phyloP scores from a whole-genome alignment of 2,797 vertebrate species.

The Geotria australis region DNA sequence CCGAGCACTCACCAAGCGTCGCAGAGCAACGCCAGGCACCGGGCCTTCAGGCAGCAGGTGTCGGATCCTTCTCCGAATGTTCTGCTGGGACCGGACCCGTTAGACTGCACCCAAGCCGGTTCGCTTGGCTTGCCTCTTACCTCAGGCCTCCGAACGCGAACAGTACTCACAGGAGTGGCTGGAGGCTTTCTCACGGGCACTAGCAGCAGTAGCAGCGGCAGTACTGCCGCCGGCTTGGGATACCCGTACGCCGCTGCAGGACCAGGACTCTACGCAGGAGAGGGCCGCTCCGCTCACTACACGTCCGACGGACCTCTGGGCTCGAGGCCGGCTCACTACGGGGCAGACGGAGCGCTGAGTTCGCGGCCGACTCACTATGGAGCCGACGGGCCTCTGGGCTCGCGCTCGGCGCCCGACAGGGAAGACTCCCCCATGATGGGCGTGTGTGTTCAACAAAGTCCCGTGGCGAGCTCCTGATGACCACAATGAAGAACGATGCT shows the following conservation, averaged over 20 bases:
- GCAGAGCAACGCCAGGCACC: too few species aligned
- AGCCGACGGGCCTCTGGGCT: slow-evolving; percentile 19
- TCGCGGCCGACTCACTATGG: too few species aligned
- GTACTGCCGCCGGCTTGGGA: too few species aligned
- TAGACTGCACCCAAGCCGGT: background rate
- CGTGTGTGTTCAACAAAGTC: slow-evolving; percentile 25
- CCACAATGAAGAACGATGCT: slow-evolving; percentile 19
- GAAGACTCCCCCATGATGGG: slow-evolving; percentile 29
- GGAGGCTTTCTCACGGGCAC: background rate
- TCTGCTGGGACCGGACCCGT: background rate
- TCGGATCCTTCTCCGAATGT: too few species aligned
- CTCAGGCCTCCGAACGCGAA: background rate
- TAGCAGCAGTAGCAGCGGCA: too few species aligned
- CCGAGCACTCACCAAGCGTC: background rate
- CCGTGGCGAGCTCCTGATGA: slow-evolving; percentile 73
- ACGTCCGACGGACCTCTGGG: too few species aligned
- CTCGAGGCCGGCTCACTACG: too few species aligned
- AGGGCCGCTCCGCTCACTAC: too few species aligned
- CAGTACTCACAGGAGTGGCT: background rate
- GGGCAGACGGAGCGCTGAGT: too few species aligned
- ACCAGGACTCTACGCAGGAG: too few species aligned
- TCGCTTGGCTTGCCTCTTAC: background rate
- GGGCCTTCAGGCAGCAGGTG: too few species aligned
- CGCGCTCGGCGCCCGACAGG: slow-evolving; percentile 34
- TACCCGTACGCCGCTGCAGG: too few species aligned